Percentiles rank a stretch among this genome's conserved stretches.
Evolutionary conservation across 2,888 invertebrate species (phyloP).

Genomic region (Gymnosoma rotundatum): DNA sequence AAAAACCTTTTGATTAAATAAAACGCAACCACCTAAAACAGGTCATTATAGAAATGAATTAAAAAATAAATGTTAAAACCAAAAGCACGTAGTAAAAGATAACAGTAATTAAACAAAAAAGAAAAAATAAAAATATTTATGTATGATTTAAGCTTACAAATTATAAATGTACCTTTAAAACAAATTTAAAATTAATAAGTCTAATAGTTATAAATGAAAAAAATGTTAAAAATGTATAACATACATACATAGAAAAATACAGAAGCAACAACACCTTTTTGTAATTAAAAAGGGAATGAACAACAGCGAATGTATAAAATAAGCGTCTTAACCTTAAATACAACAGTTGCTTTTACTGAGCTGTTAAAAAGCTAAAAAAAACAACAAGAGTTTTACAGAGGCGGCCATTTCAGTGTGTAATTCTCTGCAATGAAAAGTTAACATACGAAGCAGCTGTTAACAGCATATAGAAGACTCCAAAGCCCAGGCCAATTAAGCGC

Average conservation of each 20-base stretch:
- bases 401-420: not conserved
- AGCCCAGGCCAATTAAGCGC: not conserved
- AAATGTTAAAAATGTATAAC: slow-evolving; percentile 23
- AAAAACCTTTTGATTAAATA: slow-evolving; percentile 9
- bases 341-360: slow-evolving; percentile 34
- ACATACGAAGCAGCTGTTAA: not conserved
- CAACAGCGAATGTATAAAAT: slow-evolving; percentile 72
- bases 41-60: not conserved
- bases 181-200: slow-evolving; percentile 56
- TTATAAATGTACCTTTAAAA: slow-evolving; percentile 68
- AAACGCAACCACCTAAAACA: slow-evolving; percentile 53
- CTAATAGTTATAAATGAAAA: slow-evolving; percentile 50
- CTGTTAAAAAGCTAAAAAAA: not conserved
- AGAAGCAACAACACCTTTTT: slow-evolving; percentile 28
- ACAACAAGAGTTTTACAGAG: not conserved
- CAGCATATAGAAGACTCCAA: not conserved
- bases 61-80: slow-evolving; percentile 11
- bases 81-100: slow-evolving; percentile 41
- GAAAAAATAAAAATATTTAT: not conserved
- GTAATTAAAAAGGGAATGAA: slow-evolving; percentile 23
- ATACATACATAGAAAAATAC: slow-evolving; percentile 7
- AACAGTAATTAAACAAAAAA: slow-evolving; percentile 12
- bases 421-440: not conserved
- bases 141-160: slow-evolving; percentile 66
- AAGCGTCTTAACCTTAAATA: slow-evolving; percentile 68